A percentile compares a stretch with the other conserved stretches of the same genome.
Conservation (phyloP, 2,888 invertebrate species). For the Zeuzera pyrina region DNA sequence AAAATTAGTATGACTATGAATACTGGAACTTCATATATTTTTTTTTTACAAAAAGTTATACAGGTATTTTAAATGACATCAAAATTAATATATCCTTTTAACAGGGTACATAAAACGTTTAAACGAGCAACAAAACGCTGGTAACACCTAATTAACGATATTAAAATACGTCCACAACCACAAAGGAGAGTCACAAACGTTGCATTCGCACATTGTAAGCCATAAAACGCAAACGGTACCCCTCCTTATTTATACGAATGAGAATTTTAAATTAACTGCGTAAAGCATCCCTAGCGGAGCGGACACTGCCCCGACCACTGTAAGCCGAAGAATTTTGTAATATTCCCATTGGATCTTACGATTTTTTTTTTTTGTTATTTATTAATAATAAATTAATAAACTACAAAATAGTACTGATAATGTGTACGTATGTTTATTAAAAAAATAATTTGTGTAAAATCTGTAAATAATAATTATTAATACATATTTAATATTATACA, state of each 20-base stretch:
- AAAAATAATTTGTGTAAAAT: too few species aligned
- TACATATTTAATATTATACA: too few species aligned
- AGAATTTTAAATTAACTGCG: conserved; percentile 73
- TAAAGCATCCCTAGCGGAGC: conserved; percentile 53
- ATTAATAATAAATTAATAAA: too few species aligned
- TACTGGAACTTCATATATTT: too few species aligned
- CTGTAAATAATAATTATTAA: too few species aligned
- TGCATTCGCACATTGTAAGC: conserved; percentile 66
- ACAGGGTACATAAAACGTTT: conserved; percentile 19
- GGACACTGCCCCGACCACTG: conserved; percentile 30
- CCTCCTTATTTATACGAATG: conserved; percentile 71
- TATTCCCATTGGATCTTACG: conserved; percentile 28
- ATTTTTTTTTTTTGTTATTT: too few species aligned
- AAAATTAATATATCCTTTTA: too few species aligned
- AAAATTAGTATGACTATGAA: too few species aligned
- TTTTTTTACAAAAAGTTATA: too few species aligned
- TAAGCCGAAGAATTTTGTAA: conserved; percentile 26
- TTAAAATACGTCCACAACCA: conserved; percentile 65
- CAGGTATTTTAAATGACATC: too few species aligned
- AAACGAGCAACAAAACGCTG: conserved; percentile 34
- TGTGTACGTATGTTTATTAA: too few species aligned
- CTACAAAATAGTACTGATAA: too few species aligned
- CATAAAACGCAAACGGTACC: conserved; percentile 71
- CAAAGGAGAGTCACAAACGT: conserved; percentile 59
- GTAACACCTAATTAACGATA: conserved; percentile 71